A percentile compares a stretch with the other conserved stretches of the same genome.
Conservation (phyloP, 2,113 vertebrate genomes). For the Trachemys scripta region DNA sequence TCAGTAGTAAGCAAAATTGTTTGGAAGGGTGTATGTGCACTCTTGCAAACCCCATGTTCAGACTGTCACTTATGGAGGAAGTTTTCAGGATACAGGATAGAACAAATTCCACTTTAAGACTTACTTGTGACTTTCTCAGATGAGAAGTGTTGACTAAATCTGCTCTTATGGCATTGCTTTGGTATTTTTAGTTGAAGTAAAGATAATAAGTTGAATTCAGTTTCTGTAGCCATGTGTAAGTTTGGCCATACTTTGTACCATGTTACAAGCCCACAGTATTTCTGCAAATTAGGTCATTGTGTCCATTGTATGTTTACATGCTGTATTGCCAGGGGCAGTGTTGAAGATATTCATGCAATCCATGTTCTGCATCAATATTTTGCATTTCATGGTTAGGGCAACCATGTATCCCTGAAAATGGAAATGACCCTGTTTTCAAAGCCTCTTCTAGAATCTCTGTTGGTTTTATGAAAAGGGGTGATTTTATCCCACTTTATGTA, state of each 20-base stretch:
- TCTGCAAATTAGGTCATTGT: background rate
- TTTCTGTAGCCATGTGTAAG: conserved; percentile 18
- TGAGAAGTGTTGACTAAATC: background rate
- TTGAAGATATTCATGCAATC: background rate
- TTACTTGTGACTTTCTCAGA: conserved; percentile 44
- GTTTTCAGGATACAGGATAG: background rate
- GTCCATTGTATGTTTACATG: background rate
- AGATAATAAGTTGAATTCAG: conserved; percentile 15
- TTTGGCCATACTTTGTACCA: background rate
- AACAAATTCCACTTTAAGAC: conserved; percentile 7
- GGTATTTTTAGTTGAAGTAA: background rate
- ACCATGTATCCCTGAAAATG: background rate
- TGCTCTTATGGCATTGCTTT: background rate
- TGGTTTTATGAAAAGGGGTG: conserved; percentile 33
- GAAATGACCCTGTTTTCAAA: conserved; percentile 30
- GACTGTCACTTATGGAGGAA: background rate
- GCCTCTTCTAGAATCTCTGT: conserved; percentile 10
- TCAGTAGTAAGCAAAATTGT: background rate
- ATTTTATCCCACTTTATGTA: conserved; percentile 28
- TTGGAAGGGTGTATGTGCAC: background rate
- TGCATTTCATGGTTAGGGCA: background rate
- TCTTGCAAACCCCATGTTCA: background rate
- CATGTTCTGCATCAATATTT: background rate
- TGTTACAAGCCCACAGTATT: background rate
- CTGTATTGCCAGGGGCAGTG: background rate